Conservation (phyloP, 2,888 invertebrate genomes). For the Cephalotes varians region DNA sequence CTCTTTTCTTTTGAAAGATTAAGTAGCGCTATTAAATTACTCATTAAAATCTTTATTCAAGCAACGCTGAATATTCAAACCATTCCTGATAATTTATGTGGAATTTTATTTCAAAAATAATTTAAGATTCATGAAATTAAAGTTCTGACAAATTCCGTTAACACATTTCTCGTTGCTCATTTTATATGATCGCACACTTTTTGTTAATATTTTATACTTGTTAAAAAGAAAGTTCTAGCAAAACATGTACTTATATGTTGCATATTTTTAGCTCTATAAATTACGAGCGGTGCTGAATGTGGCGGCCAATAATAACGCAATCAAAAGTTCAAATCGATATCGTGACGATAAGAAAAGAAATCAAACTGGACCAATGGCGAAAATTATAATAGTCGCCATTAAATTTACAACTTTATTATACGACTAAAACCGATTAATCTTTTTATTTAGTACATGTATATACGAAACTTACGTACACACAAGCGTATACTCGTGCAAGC, state of each 20-base stretch:
- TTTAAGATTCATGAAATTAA: background rate
- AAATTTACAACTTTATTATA: slow-evolving; percentile 60
- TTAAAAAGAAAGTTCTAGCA: background rate
- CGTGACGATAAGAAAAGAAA: slow-evolving; percentile 44
- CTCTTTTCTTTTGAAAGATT: background rate
- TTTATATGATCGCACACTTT: background rate
- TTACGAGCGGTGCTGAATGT: background rate
- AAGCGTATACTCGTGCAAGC: slow-evolving; percentile 49
- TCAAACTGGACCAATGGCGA: slow-evolving; percentile 73
- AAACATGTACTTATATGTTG: background rate
- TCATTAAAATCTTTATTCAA: slow-evolving; percentile 7
- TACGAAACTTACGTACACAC: slow-evolving; percentile 48
- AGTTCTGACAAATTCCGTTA: background rate
- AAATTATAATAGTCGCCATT: slow-evolving; percentile 62
- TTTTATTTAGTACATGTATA: slow-evolving; percentile 59
- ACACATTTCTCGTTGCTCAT: background rate
- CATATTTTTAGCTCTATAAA: background rate
- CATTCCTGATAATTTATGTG: background rate
- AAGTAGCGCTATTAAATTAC: slow-evolving; percentile 10
- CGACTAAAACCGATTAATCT: slow-evolving; percentile 67
- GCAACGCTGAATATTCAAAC: background rate
- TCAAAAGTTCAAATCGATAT: slow-evolving; percentile 53
- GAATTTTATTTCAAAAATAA: background rate
- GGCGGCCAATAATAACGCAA: slow-evolving; percentile 14
- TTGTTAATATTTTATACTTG: background rate